Base-by-base conservation (phyloP, 2,888 invertebrate species). In the Gastrophysa polygoni region DNA sequence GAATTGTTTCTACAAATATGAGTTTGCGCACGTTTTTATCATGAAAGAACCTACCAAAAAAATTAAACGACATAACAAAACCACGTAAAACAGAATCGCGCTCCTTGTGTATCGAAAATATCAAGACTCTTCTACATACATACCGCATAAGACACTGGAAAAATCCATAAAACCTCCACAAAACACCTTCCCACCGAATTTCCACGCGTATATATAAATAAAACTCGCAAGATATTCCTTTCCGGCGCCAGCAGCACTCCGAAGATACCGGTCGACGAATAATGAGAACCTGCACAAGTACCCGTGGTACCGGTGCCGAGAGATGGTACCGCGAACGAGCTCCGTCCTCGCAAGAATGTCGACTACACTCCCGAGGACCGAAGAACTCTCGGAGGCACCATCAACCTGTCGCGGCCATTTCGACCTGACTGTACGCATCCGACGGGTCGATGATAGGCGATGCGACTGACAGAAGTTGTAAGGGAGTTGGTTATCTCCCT, bases 161-260 rank as follows among this genome's bases (percentile, higher is more conserved):
- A n/a, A 38, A 2, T 11, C n/a, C 38, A 38, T 11, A 2, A n/a
- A 38, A 38, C 29, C 29, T 32, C 29, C 5, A 5, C 4, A 8
- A 32, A 32, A 32, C 29, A 32, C 29, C 29, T 2, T 8, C 29
- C 4, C 5, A 38, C 38, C 14, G 38, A n/a, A 38, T 4, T 14
- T 14, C 38, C 38, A 14, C 14, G n/a, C 38, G 38, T 6, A 14
- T 4, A 10, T 2, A 2, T 11, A 32, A 32, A 8, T 32, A 3
- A 3, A 10, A 32, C 29, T 10, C 29, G 14, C n/a, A 14, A 38
- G 14, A 38, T 11, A 11, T 14, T 38, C 14, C n/a, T 17, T 29
- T 28, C 51, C 70, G 73, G 73, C 73, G 75, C 76, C 75, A 75
- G 11, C 75, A n/a, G n/a, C 57, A 58, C 51, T 74, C 72, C 74